Conservation (phyloP, 2,888 invertebrate genomes). For the Clanis bilineata region DNA sequence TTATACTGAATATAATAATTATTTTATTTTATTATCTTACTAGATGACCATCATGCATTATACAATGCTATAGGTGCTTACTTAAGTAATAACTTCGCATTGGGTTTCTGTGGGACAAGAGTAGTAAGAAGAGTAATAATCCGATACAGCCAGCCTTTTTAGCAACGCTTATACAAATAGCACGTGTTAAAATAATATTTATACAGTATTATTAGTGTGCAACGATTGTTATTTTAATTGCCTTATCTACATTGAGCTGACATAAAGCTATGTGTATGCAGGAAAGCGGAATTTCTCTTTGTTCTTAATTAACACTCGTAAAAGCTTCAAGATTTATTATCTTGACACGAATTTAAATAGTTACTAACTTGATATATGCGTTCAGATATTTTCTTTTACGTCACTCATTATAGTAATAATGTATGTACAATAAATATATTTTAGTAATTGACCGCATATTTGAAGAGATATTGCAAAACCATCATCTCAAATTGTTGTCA, state of each 20-base stretch:
- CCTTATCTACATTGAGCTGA: constrained; percentile 1
- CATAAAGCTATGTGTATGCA: neutral
- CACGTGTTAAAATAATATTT: neutral
- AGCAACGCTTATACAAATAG: no score
- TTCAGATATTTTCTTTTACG: neutral
- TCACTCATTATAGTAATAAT: neutral
- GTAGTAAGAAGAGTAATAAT: no score
- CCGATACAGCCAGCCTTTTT: no score
- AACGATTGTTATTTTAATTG: neutral
- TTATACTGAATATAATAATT: no score
- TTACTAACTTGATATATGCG: neutral
- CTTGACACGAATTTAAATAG: constrained; percentile 8
- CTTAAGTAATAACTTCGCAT: no score
- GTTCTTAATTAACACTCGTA: constrained; percentile 5
- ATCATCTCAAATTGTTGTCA: neutral
- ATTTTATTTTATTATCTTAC: no score
- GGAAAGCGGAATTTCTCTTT: constrained; percentile 4
- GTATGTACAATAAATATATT: neutral
- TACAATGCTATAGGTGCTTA: no score
- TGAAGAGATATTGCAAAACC: neutral
- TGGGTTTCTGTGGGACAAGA: no score
- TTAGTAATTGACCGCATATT: neutral
- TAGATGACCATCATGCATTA: no score
- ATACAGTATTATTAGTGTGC: neutral
- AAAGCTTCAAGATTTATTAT: constrained; percentile 6